Evolutionary conservation across 2,113 vertebrate genomes (phyloP).

Genomic region (Ctenomys sociabilis): DNA sequence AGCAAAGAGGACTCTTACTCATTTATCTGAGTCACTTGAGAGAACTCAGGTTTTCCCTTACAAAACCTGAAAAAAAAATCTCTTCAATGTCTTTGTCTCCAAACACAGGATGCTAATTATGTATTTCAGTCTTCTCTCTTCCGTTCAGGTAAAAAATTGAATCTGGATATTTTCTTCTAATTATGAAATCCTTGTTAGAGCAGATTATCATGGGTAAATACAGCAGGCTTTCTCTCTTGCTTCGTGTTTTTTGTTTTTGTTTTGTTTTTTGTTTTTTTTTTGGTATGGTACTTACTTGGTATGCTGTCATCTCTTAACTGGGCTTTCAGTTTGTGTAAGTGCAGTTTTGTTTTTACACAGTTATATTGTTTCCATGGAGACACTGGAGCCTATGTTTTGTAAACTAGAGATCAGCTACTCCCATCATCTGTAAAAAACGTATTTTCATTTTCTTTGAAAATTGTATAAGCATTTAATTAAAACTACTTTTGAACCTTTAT

Average conservation of each 20-base stretch:
- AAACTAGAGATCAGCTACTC: background rate
- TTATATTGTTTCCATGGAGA: background rate
- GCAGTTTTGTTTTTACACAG: background rate
- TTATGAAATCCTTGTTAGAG: background rate
- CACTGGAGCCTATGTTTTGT: background rate
- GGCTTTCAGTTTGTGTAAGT: background rate
- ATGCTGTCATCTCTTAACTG: background rate
- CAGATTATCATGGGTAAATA: background rate
- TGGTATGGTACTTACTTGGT: background rate
- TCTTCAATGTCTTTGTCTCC: background rate
- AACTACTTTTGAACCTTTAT: background rate
- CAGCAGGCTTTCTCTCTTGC: background rate
- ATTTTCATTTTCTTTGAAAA: background rate
- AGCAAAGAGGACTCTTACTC: background rate
- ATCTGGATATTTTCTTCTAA: background rate
- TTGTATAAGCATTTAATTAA: background rate
- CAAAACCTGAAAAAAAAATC: background rate
- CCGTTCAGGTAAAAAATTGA: background rate
- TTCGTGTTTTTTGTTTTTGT: too few species aligned
- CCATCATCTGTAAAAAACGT: background rate
- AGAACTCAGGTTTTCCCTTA: background rate
- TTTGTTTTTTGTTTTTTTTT: too few species aligned
- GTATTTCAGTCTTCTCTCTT: background rate
- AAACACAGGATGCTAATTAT: background rate
- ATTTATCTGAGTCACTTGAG: background rate